phyloP scores from a whole-genome alignment of 2,797 vertebrate species.

The Podarcis siculus region DNA sequence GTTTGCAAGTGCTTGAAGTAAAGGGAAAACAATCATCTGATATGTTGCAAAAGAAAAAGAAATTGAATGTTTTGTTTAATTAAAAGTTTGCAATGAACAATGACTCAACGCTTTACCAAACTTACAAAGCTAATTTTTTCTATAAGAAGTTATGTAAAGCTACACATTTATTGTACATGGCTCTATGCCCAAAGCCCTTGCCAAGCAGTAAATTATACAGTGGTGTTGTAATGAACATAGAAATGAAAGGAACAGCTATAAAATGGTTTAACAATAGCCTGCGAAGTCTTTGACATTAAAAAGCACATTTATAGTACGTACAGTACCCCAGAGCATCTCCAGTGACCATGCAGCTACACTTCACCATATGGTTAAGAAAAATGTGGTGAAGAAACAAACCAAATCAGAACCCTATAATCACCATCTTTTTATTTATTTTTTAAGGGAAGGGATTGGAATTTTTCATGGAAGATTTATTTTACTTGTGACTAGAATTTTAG shows the following conservation, averaged over 20 bases:
- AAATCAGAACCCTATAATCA: neutral
- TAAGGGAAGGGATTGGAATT: neutral
- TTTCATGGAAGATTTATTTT: neutral
- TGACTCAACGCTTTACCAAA: conserved; percentile 29
- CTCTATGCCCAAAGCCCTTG: conserved; percentile 28
- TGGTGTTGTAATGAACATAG: conserved; percentile 25
- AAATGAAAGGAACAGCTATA: conserved; percentile 37
- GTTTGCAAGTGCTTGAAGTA: neutral
- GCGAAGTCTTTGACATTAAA: conserved; percentile 27
- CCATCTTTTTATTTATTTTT: neutral
- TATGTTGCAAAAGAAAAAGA: neutral
- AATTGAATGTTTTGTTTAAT: conserved; percentile 15
- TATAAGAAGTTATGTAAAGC: conserved; percentile 32
- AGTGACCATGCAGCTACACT: neutral
- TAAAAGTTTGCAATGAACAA: neutral
- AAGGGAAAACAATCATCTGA: neutral
- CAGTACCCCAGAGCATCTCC: neutral
- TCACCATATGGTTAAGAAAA: neutral
- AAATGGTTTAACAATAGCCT: conserved; percentile 41
- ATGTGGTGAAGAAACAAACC: conserved; percentile 9
- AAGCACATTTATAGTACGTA: conserved; percentile 19
- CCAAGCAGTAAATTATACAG: conserved; percentile 33
- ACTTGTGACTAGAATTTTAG: neutral
- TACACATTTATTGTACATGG: conserved; percentile 18
- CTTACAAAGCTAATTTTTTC: neutral